Conservation (phyloP, 2,113 vertebrate genomes). For the Lophochroa leadbeateri region DNA sequence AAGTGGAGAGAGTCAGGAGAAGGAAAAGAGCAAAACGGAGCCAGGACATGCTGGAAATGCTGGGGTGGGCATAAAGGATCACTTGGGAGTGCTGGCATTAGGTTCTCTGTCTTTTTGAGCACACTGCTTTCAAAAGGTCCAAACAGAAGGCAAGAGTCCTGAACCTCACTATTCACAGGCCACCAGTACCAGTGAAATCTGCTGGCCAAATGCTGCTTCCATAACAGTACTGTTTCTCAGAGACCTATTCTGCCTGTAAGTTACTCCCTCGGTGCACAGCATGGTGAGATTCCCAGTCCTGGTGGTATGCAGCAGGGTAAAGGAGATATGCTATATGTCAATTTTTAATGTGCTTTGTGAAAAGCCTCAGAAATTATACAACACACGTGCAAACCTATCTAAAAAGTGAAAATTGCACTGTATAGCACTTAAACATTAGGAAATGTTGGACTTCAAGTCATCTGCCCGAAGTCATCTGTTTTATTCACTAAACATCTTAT, state of each 20-base stretch:
- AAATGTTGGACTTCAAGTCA: background rate
- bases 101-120: background rate
- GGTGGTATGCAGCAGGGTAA: background rate
- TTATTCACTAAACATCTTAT: background rate
- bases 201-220: background rate
- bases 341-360: background rate
- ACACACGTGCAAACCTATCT: background rate
- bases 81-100: background rate
- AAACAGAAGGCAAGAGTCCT: background rate
- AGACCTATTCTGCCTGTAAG: background rate
- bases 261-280: background rate
- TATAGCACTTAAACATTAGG: background rate
- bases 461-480: background rate
- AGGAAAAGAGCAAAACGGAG: background rate
- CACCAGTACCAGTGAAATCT: background rate
- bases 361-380: background rate
- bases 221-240: background rate
- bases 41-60: background rate
- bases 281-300: background rate
- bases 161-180: background rate
- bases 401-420: background rate
- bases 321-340: background rate
- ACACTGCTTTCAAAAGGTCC: background rate
- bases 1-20: background rate
- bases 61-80: background rate